Conservation (phyloP, 2,113 vertebrate species). For the Arothron firmamentum region DNA sequence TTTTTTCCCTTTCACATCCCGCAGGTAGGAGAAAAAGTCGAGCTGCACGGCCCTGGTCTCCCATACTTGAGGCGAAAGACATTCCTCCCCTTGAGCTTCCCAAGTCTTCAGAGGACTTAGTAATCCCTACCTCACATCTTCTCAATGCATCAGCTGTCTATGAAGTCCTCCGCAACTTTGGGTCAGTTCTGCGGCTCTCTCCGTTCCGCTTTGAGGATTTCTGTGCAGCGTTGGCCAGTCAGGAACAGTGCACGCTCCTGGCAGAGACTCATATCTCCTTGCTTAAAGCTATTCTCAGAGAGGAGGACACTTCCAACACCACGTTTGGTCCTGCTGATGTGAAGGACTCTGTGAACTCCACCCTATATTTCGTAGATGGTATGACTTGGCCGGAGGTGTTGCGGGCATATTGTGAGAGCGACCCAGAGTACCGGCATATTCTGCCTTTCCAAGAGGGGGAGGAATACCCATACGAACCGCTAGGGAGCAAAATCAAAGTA, state of each 20-base stretch:
- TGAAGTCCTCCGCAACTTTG: conserved; percentile 96
- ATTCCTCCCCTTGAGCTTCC: conserved; percentile 91
- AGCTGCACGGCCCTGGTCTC: conserved; percentile 83
- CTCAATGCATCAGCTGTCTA: conserved; percentile 93
- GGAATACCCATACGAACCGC: conserved; percentile 93
- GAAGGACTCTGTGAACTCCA: conserved; percentile 98
- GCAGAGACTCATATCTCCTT: conserved; percentile 94
- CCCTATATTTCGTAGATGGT: conserved; percentile 94
- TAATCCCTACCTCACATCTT: conserved; percentile 90
- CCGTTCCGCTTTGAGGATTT: conserved; percentile 99
- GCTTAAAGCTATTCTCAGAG: conserved; percentile 94
- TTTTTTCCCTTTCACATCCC: conserved; percentile 6
- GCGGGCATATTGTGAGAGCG: conserved; percentile 95
- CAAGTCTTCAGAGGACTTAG: conserved; percentile 96
- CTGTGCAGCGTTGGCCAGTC: conserved; percentile 90
- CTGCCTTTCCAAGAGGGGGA: conserved; percentile 88
- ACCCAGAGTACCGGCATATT: conserved; percentile 90
- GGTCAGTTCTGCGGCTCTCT: conserved; percentile 91
- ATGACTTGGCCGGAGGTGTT: conserved; percentile 99
- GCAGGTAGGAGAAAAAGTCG: conserved; percentile 84
- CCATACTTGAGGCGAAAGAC: conserved; percentile 92
- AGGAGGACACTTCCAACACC: conserved; percentile 98
- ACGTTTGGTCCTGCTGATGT: conserved; percentile 96
- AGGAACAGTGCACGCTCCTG: conserved; percentile 96
- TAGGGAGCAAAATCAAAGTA: conserved; percentile 96